phyloP scores from a whole-genome alignment of 64 coral and sea anemone species.

The Orbicella faveolata region DNA sequence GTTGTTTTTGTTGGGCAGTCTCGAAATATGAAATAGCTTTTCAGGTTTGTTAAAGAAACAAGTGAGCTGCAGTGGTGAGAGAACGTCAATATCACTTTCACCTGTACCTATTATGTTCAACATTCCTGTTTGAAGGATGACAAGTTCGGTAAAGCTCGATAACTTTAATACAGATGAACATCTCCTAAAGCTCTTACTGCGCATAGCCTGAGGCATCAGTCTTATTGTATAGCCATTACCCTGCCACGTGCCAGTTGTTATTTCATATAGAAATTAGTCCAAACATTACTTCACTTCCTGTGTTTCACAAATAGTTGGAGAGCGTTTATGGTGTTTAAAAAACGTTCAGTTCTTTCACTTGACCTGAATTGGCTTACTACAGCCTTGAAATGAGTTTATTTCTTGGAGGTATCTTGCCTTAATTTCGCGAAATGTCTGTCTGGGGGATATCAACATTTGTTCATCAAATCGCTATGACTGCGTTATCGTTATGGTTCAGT shows the following conservation, averaged over 20 bases:
- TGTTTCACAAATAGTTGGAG: background rate
- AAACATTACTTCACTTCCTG: background rate
- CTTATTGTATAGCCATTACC: background rate
- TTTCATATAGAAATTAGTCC: background rate
- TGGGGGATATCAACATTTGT: background rate
- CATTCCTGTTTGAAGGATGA: background rate
- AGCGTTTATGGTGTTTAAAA: conserved; percentile 3
- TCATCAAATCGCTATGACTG: background rate
- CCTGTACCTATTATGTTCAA: background rate
- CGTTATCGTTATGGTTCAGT: conserved; percentile 13
- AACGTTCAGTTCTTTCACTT: background rate
- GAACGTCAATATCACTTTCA: background rate
- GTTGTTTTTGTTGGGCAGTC: background rate
- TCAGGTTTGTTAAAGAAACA: background rate
- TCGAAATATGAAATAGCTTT: background rate
- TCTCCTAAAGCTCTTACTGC: too few species aligned
- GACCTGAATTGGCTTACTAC: background rate
- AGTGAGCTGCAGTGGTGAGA: background rate
- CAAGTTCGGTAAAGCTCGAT: background rate
- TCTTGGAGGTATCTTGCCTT: background rate
- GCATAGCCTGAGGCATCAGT: background rate
- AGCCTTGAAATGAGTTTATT: background rate
- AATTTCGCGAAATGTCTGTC: background rate
- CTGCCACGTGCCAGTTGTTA: background rate
- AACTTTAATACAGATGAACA: background rate